Base-by-base conservation (phyloP, 2,113 vertebrate species). In the Balaenoptera acutorostrata region DNA sequence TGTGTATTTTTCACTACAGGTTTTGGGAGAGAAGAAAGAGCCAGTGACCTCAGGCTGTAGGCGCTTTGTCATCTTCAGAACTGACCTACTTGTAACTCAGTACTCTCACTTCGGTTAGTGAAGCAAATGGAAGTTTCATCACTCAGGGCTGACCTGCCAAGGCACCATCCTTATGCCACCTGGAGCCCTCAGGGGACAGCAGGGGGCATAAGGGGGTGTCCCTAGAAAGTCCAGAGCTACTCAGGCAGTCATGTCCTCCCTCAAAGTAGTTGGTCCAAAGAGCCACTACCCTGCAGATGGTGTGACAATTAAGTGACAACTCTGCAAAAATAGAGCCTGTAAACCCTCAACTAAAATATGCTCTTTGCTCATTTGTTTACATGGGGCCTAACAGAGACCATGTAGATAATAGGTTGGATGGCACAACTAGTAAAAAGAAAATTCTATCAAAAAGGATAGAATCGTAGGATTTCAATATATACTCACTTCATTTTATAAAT, bases 121-220 rank as follows among this genome's bases (percentile, higher is more conserved):
- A 88, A 86, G 39, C 64, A 63, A 88, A 91, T 0, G 4, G 44
- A 66, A 82, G 39, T 64, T 77, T 55, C 41, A 59, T 71, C 55
- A 52, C 49, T 89, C 27, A 17, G 8, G 27, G 29, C 3, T 57
- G 31, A 33, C 52, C 36, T 90, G 41, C 21, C 44, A 55, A 52
- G 8, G 29, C 41, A 72, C 25, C 41, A n/a, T 68, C 10, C 21
- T 27, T 29, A 57, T 3, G 21, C 20, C 39, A 44, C 14, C 21
- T n/a, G 49, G 31, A 41, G 29, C 8, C 52, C 23, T 88, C 69
- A 59, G n/a, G n/a, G 41, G 13, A 39, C 69, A 69, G 63, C 18
- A 61, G 21, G 55, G 41, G 23, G 0, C 52, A 78, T 1, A 12
- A 8, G 0, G 3, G 3, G 11, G 9, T 49, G 14, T 46, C 49